Conservation (phyloP, 1,140 invertebrate species). For the Elymnias hypermnestra region DNA sequence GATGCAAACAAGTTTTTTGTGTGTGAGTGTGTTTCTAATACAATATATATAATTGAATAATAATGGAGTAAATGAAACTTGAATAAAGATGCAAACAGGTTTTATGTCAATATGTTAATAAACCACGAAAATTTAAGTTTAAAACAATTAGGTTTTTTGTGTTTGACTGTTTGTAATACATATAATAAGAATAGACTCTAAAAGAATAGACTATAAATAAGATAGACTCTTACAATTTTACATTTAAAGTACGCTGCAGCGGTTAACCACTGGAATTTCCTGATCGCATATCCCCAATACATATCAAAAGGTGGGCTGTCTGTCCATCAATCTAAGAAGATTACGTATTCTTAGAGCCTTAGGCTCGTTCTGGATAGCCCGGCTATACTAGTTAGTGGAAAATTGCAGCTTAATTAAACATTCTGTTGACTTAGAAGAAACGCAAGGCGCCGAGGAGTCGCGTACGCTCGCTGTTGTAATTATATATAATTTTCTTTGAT, state of each 20-base stretch:
- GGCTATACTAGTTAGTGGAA: conserved; percentile 26
- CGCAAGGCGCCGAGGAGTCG: conserved; percentile 28
- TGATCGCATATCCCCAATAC: conserved; percentile 7
- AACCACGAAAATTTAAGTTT: too few relatives aligned
- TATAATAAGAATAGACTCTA: too few relatives aligned
- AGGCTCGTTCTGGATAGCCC: conserved; percentile 20
- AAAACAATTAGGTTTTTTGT: too few relatives aligned
- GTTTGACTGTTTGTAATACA: too few relatives aligned
- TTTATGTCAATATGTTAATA: too few relatives aligned
- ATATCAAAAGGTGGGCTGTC: conserved; percentile 5
- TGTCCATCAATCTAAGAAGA: conserved; percentile 36
- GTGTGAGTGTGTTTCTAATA: too few relatives aligned
- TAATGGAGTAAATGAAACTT: too few relatives aligned
- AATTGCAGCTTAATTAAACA: conserved; percentile 62
- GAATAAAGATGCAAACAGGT: too few relatives aligned
- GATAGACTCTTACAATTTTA: too few relatives aligned
- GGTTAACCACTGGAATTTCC: conserved; percentile 14
- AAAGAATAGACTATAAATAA: conserved; percentile 6
- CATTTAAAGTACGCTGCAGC: too few relatives aligned
- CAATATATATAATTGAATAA: too few relatives aligned
- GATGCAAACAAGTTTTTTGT: too few relatives aligned
- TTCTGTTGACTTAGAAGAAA: conserved; percentile 26
- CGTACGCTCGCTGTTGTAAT: conserved; percentile 31
- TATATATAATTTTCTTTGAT: conserved; percentile 49
- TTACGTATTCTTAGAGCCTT: conserved; percentile 27